These are phyloP conservation scores for Cisticola juncidis DNA, from an alignment of 2,113 vertebrate species.

Conservation along the genomic window DNA sequence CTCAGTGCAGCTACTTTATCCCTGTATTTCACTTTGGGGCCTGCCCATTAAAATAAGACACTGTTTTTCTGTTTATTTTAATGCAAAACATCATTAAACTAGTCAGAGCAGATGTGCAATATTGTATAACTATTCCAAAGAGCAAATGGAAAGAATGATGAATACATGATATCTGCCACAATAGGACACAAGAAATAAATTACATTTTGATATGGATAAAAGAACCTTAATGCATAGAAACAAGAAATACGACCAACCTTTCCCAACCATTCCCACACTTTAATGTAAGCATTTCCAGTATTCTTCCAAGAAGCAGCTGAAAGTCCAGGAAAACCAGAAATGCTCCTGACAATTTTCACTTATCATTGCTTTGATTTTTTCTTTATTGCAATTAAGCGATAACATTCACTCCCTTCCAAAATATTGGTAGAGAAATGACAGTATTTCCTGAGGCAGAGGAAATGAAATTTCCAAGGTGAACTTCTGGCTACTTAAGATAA, in stretches of 20 bases:
- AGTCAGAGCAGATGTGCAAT: not conserved
- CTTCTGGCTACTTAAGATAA: slow-evolving; percentile 49
- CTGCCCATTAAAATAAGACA: not conserved
- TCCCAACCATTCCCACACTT: not conserved
- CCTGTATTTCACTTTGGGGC: not conserved
- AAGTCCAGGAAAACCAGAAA: not conserved
- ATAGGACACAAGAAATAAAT: not conserved
- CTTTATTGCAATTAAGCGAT: slow-evolving; percentile 56
- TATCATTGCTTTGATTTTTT: slow-evolving; percentile 9
- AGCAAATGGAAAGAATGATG: slow-evolving; percentile 18
- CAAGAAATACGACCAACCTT: not conserved
- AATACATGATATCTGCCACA: not conserved
- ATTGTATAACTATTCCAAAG: not conserved
- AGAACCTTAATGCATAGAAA: not conserved
- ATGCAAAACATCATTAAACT: not conserved
- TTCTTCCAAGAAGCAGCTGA: not conserved
- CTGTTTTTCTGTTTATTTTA: not conserved
- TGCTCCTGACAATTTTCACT: not conserved
- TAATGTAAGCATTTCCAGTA: not conserved
- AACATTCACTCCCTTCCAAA: slow-evolving; percentile 51
- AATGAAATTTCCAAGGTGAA: slow-evolving; percentile 56
- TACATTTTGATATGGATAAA: not conserved
- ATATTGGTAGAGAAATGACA: not conserved
- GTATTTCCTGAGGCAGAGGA: slow-evolving; percentile 29
- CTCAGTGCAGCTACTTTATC: not conserved